Evolutionary conservation across 2,113 vertebrate genomes (phyloP), one percentile per base, ranked within the genome.

Genomic region (Panthera uncia): DNA sequence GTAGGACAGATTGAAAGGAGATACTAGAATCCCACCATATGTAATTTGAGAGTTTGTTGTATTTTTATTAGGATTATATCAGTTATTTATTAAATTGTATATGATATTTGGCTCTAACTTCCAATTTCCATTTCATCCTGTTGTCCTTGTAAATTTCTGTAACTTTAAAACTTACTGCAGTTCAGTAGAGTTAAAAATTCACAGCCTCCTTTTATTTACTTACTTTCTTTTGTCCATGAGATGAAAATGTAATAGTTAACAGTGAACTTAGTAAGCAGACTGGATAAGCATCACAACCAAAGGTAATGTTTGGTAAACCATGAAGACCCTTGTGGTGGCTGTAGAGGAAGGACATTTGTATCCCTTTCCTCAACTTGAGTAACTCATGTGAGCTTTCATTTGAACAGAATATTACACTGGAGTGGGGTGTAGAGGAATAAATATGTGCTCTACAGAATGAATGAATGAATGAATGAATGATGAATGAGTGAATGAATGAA

Each of bases 61-160:
- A 63, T 41, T 90, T 95, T 93, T 88, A 79, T 78, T 57, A 73
- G 16, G 8, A 41, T 55, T 85, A 36, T 12, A 71, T 65, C 45
- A 41, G 52, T 50, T 80, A 63, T 76, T 33, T 15, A 78, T 73
- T n/a, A 65, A 92, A 45, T 45, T 69, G 0, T 41, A 10, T 65
- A 45, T 76, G 45, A 89, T 15, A 52, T 74, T 78, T 66, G 61
- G 8, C 38, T 91, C 15, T 84, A 38, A 50, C 33, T 86, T 95
- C 1, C 11, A 11, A 69, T 76, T 89, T 69, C 4, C 13, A 69
- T 76, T 88, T 69, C 7, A 23, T 69, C 4, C 25, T 79, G 36
- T 33, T 48, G 11, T 55, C 27, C 33, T 91, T 84, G 3, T 74
- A 76, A 69, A n/a, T 65, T 55, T 89, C 36, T 41, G 18, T 61